Conservation (phyloP, 2,113 vertebrate species). For the Carassius auratus region DNA sequence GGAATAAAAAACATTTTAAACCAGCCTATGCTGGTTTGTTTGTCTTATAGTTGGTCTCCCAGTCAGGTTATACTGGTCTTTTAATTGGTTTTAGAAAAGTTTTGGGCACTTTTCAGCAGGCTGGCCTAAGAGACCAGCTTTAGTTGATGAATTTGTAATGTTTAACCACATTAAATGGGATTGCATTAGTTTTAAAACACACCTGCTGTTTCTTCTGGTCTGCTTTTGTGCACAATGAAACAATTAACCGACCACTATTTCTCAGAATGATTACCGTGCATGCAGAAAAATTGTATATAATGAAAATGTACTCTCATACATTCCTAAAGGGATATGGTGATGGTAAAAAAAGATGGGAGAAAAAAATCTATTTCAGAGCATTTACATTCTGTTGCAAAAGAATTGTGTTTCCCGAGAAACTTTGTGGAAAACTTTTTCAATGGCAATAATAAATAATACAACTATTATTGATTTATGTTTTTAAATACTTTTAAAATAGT, state of each 20-base stretch:
- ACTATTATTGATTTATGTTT: too few species aligned
- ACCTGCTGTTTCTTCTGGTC: slow-evolving; percentile 41
- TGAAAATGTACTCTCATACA: slow-evolving; percentile 6
- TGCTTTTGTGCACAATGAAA: slow-evolving; percentile 52
- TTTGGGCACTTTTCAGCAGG: background rate
- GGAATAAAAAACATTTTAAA: background rate
- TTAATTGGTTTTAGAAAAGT: background rate
- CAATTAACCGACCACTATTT: slow-evolving; percentile 52
- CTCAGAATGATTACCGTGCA: slow-evolving; percentile 55
- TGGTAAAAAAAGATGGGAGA: too few species aligned
- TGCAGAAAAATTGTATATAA: slow-evolving; percentile 22
- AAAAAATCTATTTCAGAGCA: too few species aligned
- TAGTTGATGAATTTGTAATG: background rate
- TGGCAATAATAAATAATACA: too few species aligned
- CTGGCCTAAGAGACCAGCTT: background rate
- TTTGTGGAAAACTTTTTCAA: too few species aligned
- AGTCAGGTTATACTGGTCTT: background rate
- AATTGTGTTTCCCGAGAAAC: too few species aligned
- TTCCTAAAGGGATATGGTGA: too few species aligned
- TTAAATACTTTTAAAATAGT: too few species aligned
- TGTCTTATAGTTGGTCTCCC: background rate
- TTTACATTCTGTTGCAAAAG: too few species aligned
- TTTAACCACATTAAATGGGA: background rate
- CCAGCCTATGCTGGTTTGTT: background rate
- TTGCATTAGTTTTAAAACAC: background rate